Evolutionary conservation across 2,113 vertebrate genomes (phyloP).

Genomic region (Paratilapia polleni): DNA sequence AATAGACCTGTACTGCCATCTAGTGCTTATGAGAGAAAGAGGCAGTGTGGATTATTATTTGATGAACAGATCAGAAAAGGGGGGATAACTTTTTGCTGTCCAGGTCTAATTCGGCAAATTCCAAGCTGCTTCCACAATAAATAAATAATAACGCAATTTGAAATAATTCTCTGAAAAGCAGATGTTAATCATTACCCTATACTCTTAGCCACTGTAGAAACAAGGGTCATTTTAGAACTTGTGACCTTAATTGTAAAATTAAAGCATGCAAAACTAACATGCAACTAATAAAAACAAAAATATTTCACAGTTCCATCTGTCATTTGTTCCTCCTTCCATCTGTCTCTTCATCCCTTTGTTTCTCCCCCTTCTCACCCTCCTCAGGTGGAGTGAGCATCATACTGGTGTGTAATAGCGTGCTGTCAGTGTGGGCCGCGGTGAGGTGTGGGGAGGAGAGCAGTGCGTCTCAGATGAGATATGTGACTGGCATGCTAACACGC

Average conservation of each 20-base stretch:
- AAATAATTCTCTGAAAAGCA: not conserved
- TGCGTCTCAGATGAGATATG: conserved; percentile 83
- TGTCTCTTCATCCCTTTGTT: conserved; percentile 27
- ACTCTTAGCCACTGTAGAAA: not conserved
- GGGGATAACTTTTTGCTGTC: not conserved
- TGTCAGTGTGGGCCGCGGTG: conserved; percentile 75
- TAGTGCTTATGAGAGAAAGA: conserved; percentile 53
- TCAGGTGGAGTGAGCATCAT: conserved; percentile 70
- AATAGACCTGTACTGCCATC: conserved; percentile 76
- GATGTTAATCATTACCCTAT: not conserved
- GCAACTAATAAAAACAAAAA: not conserved
- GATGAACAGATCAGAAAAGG: not conserved
- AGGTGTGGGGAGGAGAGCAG: conserved; percentile 60
- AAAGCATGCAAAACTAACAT: not conserved
- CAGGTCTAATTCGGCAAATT: not conserved
- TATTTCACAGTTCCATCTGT: conserved; percentile 32
- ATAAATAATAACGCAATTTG: not conserved
- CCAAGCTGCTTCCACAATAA: not conserved
- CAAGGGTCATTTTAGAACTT: not conserved
- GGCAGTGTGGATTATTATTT: not conserved
- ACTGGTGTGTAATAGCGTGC: conserved; percentile 79
- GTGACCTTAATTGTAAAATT: not conserved
- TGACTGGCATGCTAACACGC: conserved; percentile 84
- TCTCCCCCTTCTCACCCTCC: conserved; percentile 40
- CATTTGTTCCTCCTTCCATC: conserved; percentile 23